These are phyloP conservation scores for Aphidius gifuensis DNA, from an alignment of 1,140 invertebrate species.

Conservation along the genomic window DNA sequence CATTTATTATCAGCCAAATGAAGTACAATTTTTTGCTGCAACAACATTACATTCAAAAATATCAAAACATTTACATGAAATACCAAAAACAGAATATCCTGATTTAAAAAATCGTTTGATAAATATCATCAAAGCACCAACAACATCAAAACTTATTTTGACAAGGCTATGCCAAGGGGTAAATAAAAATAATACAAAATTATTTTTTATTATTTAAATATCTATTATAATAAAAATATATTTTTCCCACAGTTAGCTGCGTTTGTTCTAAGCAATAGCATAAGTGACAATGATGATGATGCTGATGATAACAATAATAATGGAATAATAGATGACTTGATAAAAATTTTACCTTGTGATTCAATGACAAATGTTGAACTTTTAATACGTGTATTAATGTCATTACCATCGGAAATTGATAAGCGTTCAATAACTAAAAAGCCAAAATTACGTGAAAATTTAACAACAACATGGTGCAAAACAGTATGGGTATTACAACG, in stretches of 20 bases:
- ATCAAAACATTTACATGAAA: conserved; percentile 79
- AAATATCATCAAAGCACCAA: conserved; percentile 67
- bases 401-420: conserved; percentile 22
- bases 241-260: conserved; percentile 31
- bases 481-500: conserved; percentile 41
- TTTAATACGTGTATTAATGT: conserved; percentile 54
- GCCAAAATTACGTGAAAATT: conserved; percentile 28
- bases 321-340: conserved; percentile 43
- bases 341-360: conserved; percentile 43
- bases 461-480: conserved; percentile 42
- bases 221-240: too few relatives aligned
- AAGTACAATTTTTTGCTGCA: conserved; percentile 91
- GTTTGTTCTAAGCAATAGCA: conserved; percentile 35
- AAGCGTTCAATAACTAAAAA: conserved; percentile 30
- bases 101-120: conserved; percentile 73
- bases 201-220: neutral
- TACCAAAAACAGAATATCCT: conserved; percentile 74
- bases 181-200: conserved; percentile 44
- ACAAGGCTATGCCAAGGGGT: conserved; percentile 78
- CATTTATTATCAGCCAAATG: conserved; percentile 63
- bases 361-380: conserved; percentile 35
- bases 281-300: conserved; percentile 9
- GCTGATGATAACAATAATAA: conserved; percentile 28
- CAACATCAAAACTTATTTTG: conserved; percentile 78
- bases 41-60: conserved; percentile 85